Conservation (phyloP, 2,113 vertebrate genomes). For the Leptodactylus fuscus region DNA sequence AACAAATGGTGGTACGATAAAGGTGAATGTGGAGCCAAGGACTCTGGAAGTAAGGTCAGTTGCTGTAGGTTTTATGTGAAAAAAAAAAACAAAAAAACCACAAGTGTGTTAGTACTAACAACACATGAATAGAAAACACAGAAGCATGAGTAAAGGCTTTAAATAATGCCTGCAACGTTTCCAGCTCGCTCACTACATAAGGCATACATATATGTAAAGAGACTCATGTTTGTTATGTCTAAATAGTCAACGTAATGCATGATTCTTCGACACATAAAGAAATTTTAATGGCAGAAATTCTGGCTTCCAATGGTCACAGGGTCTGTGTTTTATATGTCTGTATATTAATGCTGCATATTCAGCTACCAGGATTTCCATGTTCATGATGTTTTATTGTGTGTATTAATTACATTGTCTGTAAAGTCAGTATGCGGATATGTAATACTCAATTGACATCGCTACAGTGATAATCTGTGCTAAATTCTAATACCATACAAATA, state of each 20-base stretch:
- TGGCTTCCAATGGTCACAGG: constrained; percentile 66
- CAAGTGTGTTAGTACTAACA: constrained; percentile 92
- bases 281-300: constrained; percentile 54
- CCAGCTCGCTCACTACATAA: constrained; percentile 76
- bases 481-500: background rate
- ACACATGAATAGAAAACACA: constrained; percentile 88
- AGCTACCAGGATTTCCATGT: constrained; percentile 68
- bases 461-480: background rate
- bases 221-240: constrained; percentile 79
- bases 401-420: constrained; percentile 71
- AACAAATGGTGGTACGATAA: constrained; percentile 99
- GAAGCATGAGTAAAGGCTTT: constrained; percentile 97
- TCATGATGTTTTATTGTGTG: constrained; percentile 71
- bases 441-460: background rate
- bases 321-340: constrained; percentile 74
- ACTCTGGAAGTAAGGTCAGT: constrained; percentile 99
- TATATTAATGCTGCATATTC: constrained; percentile 71
- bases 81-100: constrained; percentile 77
- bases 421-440: constrained; percentile 37
- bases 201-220: constrained; percentile 71
- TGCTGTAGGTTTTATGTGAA: constrained; percentile 99
- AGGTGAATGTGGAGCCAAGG: constrained; percentile 99
- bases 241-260: constrained; percentile 90
- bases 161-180: constrained; percentile 95
- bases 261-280: constrained; percentile 73